Evolutionary conservation across 2,888 invertebrate species (phyloP).

Genomic region (Rhingia rostrata): DNA sequence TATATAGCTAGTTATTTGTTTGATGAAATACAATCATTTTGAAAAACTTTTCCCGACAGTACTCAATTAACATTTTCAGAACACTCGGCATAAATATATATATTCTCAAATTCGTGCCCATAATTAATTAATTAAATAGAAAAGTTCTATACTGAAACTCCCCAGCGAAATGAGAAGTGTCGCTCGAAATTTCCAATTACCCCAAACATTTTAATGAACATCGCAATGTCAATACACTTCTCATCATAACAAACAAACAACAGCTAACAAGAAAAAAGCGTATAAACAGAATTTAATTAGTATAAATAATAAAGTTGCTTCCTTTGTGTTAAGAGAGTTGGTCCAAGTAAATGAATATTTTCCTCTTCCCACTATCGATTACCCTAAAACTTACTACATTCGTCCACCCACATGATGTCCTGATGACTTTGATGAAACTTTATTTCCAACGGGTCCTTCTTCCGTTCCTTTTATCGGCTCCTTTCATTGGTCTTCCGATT

Average conservation of each 20-base stretch:
- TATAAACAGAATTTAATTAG: not conserved
- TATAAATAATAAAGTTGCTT: not conserved
- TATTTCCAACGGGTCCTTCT: not conserved
- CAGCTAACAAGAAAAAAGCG: too few species aligned
- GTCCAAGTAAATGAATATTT: not conserved
- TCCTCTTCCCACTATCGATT: too few species aligned
- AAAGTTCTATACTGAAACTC: too few species aligned
- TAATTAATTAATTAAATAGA: too few species aligned
- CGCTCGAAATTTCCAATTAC: not conserved
- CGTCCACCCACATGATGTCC: not conserved
- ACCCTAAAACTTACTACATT: not conserved
- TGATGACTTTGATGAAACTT: constrained; percentile 29
- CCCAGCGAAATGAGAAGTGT: not conserved
- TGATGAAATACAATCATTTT: too few species aligned
- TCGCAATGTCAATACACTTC: constrained; percentile 8
- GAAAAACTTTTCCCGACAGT: too few species aligned
- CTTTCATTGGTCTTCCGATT: not conserved
- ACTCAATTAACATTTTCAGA: too few species aligned
- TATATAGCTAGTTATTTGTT: too few species aligned
- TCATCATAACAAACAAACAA: not conserved
- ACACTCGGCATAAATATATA: too few species aligned
- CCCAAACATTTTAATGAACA: not conserved
- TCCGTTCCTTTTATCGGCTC: not conserved
- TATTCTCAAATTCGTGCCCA: too few species aligned
- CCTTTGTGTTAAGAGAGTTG: not conserved